Base-by-base conservation (phyloP, 2,797 vertebrate genomes). In the Lemur catta region DNA sequence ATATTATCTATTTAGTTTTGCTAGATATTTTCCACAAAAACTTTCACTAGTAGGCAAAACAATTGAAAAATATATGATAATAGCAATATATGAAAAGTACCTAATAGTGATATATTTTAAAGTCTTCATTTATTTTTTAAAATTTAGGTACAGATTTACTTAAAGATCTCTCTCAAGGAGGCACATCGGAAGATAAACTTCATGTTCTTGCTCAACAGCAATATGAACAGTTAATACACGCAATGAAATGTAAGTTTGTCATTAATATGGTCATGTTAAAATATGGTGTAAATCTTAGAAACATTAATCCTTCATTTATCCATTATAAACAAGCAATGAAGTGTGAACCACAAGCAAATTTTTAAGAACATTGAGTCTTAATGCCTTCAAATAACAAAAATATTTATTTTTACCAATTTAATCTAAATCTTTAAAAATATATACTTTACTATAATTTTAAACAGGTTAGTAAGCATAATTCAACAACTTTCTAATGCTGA, bases 211-310 rank as follows among this genome's bases (percentile, higher is more conserved):
- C 98, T 95, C 98, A 99, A 59, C 98, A 98, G 86, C 99, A 99
- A 95, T 98, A 97, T 90, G 98, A 98, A 41, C 99, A 99, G 97
- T 98, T 99, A 79, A 98, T 98, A 96, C 99, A 99, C 0, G 99
- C 99, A 22, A 98, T 99, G 98, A 99, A 97, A 97, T 99, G 99
- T 99, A 98, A 99, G 99, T 98, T 82, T 86, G 52, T 14, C 55
- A 20, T 35, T 93, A 59, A 84, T 41, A 22, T 12, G 30, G 5
- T 0, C 43, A 67, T 93, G 30, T 33, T 94, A 75, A 90, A 81
- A 95, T 63, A 57, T 1, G 11, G 24, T 55, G 18, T 82, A n/a
- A 79, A n/a, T 65, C 59, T 81, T 55, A 65, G 82, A 89, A 86
- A 87, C 41, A 38, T 57, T 41, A 79, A 61, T 65, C 35, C 7